Evolutionary conservation across 1,140 invertebrate species (phyloP).

Genomic region (Aphidius gifuensis): DNA sequence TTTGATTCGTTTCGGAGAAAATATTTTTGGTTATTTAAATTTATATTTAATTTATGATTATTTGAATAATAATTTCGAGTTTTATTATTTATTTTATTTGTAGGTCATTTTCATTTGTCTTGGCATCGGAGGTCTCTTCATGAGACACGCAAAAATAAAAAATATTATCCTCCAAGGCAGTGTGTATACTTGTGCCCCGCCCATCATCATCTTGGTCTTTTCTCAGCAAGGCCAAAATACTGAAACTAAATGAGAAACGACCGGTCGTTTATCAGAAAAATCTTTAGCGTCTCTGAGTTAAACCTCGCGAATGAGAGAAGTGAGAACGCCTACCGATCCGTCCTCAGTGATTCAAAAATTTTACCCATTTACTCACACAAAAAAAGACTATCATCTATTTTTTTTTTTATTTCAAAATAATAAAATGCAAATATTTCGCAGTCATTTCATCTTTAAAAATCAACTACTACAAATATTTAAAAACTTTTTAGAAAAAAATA

Average conservation of each 20-base stretch:
- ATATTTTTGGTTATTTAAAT: background rate
- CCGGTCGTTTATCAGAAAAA: conserved; percentile 50
- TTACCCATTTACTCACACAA: background rate
- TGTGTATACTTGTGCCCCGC: conserved; percentile 24
- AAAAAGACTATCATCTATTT: background rate
- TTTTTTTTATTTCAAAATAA: no score
- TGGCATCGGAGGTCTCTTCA: conserved; percentile 16
- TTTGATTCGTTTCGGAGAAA: no score
- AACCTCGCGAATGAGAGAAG: conserved; percentile 6
- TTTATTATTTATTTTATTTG: conserved; percentile 1
- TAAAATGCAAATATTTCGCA: no score
- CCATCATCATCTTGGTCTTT: conserved; percentile 41
- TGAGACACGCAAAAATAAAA: conserved; percentile 22
- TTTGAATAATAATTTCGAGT: background rate
- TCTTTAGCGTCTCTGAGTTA: conserved; percentile 31
- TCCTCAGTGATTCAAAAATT: conserved; percentile 12
- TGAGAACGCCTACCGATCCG: conserved; percentile 25
- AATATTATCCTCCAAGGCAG: conserved; percentile 5
- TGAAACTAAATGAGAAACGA: conserved; percentile 45
- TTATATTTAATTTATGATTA: background rate
- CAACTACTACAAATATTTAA: no score
- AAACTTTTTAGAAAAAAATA: no score
- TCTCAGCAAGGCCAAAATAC: conserved; percentile 29
- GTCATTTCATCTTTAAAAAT: no score
- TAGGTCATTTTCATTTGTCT: conserved; percentile 19